A percentile compares a stretch with the other conserved stretches of the same genome.
phyloP scores from a whole-genome alignment of 2,113 vertebrate genomes.

The Eira barbara region DNA sequence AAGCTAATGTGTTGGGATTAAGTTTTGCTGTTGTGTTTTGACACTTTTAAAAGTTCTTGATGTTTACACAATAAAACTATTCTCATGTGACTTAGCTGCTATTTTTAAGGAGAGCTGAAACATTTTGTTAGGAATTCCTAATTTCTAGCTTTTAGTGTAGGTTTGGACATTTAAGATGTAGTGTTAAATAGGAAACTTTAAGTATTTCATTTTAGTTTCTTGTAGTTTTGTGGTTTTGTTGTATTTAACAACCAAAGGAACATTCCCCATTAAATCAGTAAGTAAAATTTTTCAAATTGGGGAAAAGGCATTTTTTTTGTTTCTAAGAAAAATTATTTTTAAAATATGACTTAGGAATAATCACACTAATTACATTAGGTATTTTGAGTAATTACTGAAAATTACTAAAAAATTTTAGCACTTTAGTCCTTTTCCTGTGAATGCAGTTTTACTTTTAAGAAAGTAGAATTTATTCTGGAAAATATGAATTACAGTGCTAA shows the following conservation, averaged over 20 bases:
- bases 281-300: constrained; percentile 48
- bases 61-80: constrained; percentile 77
- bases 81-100: constrained; percentile 74
- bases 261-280: constrained; percentile 65
- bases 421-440: constrained; percentile 73
- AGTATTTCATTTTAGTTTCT: constrained; percentile 60
- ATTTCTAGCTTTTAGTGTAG: constrained; percentile 55
- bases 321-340: constrained; percentile 50
- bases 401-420: constrained; percentile 68
- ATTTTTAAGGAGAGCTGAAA: constrained; percentile 63
- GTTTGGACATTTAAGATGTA: constrained; percentile 70
- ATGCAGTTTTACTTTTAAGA: constrained; percentile 63
- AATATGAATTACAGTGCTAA: constrained; percentile 69
- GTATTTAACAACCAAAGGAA: constrained; percentile 75
- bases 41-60: constrained; percentile 38
- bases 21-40: constrained; percentile 68
- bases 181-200: constrained; percentile 63
- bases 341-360: constrained; percentile 48
- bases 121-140: constrained; percentile 71
- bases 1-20: constrained; percentile 53
- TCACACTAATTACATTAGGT: constrained; percentile 35
- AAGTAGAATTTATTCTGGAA: constrained; percentile 72
- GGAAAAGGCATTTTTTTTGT: constrained; percentile 48
- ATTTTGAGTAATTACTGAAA: constrained; percentile 62
- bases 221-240: constrained; percentile 67